Evolutionary conservation across 1,140 invertebrate genomes (phyloP).

Genomic region (Drosophila mojavensis): DNA sequence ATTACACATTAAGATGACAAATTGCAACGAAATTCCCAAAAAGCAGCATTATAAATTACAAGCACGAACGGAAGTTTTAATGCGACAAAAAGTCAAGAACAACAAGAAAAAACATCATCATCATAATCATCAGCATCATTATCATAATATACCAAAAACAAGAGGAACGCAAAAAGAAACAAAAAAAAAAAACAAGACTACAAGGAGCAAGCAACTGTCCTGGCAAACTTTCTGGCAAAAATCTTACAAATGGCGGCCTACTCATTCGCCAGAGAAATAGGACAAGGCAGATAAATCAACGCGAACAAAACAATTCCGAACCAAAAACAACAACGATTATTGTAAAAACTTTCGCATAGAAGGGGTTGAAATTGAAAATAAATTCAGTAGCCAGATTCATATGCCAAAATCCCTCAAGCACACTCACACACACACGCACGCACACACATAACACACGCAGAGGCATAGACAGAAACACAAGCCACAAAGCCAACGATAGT

Average conservation of each 20-base stretch:
- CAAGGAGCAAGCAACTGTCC: conserved; percentile 59
- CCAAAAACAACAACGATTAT: conserved; percentile 47
- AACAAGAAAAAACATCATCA: conserved; percentile 47
- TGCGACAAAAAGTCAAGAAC: conserved; percentile 78
- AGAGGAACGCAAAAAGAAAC: conserved; percentile 33
- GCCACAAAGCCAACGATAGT: conserved; percentile 33
- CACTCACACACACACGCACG: background rate
- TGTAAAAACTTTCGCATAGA: conserved; percentile 56
- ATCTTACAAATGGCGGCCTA: conserved; percentile 78
- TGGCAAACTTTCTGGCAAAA: conserved; percentile 74
- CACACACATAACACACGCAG: conserved; percentile 6
- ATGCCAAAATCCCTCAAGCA: conserved; percentile 39
- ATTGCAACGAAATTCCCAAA: conserved; percentile 70
- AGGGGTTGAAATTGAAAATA: conserved; percentile 68
- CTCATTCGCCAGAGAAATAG: conserved; percentile 48
- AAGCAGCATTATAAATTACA: conserved; percentile 78
- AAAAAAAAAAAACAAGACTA: conserved; percentile 53
- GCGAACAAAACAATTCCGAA: conserved; percentile 68
- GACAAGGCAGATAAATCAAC: conserved; percentile 68
- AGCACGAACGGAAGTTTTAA: conserved; percentile 79
- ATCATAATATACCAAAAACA: too few species aligned
- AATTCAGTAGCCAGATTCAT: conserved; percentile 58
- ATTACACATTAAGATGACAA: conserved; percentile 76
- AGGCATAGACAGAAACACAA: background rate
- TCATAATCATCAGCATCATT: conserved; percentile 22